Base-by-base conservation (phyloP, 1,140 invertebrate species). In the Plodia interpunctella region DNA sequence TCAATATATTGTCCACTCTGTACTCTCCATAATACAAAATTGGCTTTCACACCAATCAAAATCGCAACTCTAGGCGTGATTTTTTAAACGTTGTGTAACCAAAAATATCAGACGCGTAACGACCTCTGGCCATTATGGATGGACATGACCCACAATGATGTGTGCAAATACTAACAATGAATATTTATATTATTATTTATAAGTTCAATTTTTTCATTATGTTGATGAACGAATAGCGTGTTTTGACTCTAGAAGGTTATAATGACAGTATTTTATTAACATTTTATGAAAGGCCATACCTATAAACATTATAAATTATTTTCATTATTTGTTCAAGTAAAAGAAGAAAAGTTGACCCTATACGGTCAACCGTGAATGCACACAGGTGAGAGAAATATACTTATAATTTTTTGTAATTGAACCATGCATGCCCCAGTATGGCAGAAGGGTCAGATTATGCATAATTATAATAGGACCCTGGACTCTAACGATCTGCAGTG, bases 21-120 rank as follows among this genome's bases (percentile, higher is more conserved):
- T 44, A 15, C 15, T 53, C 20, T 25, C 20, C 4, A n/a, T 53
- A 28, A 53, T 9, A 58, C 30, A 51, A 52, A 60, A 73, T 74
- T 63, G 55, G 55, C 74, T 71, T 65, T 76, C 66, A 69, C 67
- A 61, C 59, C 57, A 57, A 59, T 60, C 49, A 60, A 54, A 59
- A 59, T 60, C 49, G 59, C 58, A 63, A 65, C 62, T 44, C 56
- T 52, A 71, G 65, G 68, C 74, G 74, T 71, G 78, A 76, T 70
- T 72, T 75, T 69, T 63, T 60, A 60, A 57, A 76, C n/a, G n/a
- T 80, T 80, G 76, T 72, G 67, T 57, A 68, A 72, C 65, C 53
- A 63, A 57, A 56, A 64, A 65, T 32, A 67, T 69, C 57, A 35
- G 65, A 73, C 50, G 67, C 53, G 52, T 59, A 51, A 49, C 55